Percentiles rank a stretch among this genome's conserved stretches.
Evolutionary conservation across 2,113 vertebrate genomes (phyloP).

Genomic region (Fregata magnificens): DNA sequence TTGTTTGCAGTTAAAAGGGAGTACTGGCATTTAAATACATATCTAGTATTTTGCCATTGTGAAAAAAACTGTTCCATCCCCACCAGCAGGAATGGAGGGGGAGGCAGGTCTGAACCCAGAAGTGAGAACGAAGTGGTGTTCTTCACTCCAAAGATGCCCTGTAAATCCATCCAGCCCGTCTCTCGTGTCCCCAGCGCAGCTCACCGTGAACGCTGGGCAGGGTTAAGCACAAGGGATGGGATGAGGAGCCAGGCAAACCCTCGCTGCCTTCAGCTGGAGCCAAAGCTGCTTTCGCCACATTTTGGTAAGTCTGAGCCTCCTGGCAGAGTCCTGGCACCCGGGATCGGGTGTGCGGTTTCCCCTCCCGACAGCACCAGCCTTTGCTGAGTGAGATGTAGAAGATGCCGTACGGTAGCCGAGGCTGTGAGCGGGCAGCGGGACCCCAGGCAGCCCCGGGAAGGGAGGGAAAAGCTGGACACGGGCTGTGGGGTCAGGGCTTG

Average conservation of each 20-base stretch:
- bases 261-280: not conserved
- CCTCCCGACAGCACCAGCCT: not conserved
- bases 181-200: not conserved
- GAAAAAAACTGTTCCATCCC: not conserved
- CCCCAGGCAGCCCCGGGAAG: not conserved
- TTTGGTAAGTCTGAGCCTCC: not conserved
- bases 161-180: not conserved
- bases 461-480: not conserved
- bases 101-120: not conserved
- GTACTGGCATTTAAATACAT: not conserved
- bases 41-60: not conserved
- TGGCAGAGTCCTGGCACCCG: not conserved
- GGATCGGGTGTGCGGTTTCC: not conserved
- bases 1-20: not conserved
- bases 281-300: accelerated
- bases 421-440: not conserved
- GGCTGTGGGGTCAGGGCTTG: not conserved
- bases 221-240: not conserved
- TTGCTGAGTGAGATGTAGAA: accelerated
- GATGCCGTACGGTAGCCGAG: accelerated
- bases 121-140: not conserved
- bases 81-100: not conserved
- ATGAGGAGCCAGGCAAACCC: not conserved
- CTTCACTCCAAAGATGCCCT: not conserved
- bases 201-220: accelerated